phyloP scores from a whole-genome alignment of 2,888 invertebrate species.

The Mycalesis mineus region DNA sequence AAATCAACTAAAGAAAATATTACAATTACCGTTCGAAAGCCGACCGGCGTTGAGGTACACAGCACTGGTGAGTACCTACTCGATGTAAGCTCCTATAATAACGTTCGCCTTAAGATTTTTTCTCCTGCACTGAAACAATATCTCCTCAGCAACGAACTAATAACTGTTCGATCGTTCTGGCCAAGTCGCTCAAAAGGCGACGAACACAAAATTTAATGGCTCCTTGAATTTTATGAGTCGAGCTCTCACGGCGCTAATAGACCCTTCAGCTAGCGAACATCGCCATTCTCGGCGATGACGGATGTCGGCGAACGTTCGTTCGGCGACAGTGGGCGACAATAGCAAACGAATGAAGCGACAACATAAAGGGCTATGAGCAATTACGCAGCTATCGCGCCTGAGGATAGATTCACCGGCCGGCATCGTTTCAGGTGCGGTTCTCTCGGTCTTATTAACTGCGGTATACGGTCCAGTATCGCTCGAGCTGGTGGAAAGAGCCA shows the following conservation, averaged over 20 bases:
- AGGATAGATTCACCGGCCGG: not conserved
- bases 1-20: no score
- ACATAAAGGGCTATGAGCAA: conserved; percentile 32
- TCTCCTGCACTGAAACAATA: not conserved
- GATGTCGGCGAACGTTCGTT: conserved; percentile 5
- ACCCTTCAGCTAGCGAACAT: conserved; percentile 17
- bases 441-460: not conserved
- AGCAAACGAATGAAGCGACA: conserved; percentile 8
- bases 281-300: no score
- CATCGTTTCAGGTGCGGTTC: not conserved
- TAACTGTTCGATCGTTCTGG: conserved; percentile 5
- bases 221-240: conserved; percentile 19
- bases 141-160: no score
- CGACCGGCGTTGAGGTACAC: no score
- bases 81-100: not conserved
- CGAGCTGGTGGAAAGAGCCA: conserved; percentile 1
- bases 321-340: not conserved
- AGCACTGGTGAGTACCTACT: no score
- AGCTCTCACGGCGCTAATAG: conserved; percentile 13
- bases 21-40: no score
- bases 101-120: conserved; percentile 4
- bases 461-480: not conserved
- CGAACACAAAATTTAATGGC: conserved; percentile 20
- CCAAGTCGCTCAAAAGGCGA: conserved; percentile 7
- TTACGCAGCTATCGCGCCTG: conserved; percentile 37